Percentiles rank a stretch among this genome's conserved stretches.
Evolutionary conservation across 1,140 invertebrate genomes (phyloP).

Genomic region (Sinella curviseta): DNA sequence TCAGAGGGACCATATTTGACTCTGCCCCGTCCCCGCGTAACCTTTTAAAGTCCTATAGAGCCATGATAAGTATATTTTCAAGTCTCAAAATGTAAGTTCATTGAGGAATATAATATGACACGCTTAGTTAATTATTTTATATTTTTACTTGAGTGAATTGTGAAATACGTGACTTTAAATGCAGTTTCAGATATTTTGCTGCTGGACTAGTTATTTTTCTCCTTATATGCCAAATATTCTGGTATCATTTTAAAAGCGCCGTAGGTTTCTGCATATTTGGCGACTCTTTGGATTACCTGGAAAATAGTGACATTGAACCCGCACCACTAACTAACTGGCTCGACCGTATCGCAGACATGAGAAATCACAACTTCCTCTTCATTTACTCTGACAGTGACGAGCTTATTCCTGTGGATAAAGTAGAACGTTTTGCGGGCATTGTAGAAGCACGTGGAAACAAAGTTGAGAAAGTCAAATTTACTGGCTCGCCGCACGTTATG

Average conservation of each 20-base stretch:
- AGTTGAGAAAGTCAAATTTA: slow-evolving; percentile 36
- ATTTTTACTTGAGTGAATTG: not conserved
- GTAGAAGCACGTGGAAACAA: slow-evolving; percentile 43
- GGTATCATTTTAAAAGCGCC: slow-evolving; percentile 36
- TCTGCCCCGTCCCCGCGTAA: slow-evolving; percentile 69
- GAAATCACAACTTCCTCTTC: slow-evolving; percentile 65
- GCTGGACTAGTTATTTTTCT: slow-evolving; percentile 32
- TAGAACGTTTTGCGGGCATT: slow-evolving; percentile 55
- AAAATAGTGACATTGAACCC: slow-evolving; percentile 50
- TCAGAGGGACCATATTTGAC: slow-evolving; percentile 74
- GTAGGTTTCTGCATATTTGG: slow-evolving; percentile 26
- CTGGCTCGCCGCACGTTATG: slow-evolving; percentile 36
- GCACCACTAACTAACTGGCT: slow-evolving; percentile 50
- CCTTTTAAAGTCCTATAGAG: slow-evolving; percentile 61
- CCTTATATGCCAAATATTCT: slow-evolving; percentile 40
- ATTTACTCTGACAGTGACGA: slow-evolving; percentile 72
- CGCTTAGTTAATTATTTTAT: slow-evolving; percentile 29
- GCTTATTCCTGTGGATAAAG: slow-evolving; percentile 56
- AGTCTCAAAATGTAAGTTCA: slow-evolving; percentile 44
- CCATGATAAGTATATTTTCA: slow-evolving; percentile 64
- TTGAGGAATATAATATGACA: not conserved
- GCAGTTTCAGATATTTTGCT: slow-evolving; percentile 34
- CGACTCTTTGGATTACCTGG: slow-evolving; percentile 47
- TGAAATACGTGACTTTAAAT: not conserved
- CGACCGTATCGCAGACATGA: slow-evolving; percentile 59